Evolutionary conservation across 1,140 invertebrate species (phyloP).

Genomic region (Linepithema humile): DNA sequence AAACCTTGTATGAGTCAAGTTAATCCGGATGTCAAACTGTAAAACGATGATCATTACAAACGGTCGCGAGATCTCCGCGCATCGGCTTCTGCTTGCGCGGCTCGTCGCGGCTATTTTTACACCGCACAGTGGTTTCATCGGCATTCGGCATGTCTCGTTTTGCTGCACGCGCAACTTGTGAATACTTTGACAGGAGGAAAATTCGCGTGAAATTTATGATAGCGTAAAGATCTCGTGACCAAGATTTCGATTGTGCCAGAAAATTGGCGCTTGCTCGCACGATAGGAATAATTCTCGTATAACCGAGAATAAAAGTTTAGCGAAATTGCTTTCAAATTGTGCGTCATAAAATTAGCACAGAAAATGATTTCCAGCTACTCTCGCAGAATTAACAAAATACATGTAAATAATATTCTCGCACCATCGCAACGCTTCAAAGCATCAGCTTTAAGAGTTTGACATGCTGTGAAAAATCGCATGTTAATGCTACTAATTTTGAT

Average conservation of each 20-base stretch:
- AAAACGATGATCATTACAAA: conserved; percentile 58
- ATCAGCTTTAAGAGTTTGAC: conserved; percentile 18
- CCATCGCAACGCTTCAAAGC: neutral
- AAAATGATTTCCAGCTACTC: conserved; percentile 16
- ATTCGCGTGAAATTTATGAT: conserved; percentile 22
- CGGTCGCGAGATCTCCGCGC: neutral
- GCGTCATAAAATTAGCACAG: conserved; percentile 39
- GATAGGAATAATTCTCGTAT: conserved; percentile 37
- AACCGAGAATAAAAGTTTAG: neutral
- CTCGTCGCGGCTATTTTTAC: conserved; percentile 72
- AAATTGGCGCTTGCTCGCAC: conserved; percentile 1
- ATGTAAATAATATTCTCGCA: neutral
- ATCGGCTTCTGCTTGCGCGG: conserved; percentile 62
- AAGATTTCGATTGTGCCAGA: neutral
- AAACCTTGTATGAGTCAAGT: neutral
- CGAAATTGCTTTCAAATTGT: too few relatives aligned
- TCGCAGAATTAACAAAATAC: conserved; percentile 39
- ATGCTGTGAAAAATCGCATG: neutral
- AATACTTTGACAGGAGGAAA: conserved; percentile 48
- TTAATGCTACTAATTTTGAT: neutral
- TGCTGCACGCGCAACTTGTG: neutral
- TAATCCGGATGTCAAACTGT: conserved; percentile 50
- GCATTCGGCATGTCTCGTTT: conserved; percentile 7
- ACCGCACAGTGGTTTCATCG: conserved; percentile 31
- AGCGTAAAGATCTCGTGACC: conserved; percentile 14